Conservation (phyloP, 2,797 vertebrate species). For the Neopelma chrysocephalum region DNA sequence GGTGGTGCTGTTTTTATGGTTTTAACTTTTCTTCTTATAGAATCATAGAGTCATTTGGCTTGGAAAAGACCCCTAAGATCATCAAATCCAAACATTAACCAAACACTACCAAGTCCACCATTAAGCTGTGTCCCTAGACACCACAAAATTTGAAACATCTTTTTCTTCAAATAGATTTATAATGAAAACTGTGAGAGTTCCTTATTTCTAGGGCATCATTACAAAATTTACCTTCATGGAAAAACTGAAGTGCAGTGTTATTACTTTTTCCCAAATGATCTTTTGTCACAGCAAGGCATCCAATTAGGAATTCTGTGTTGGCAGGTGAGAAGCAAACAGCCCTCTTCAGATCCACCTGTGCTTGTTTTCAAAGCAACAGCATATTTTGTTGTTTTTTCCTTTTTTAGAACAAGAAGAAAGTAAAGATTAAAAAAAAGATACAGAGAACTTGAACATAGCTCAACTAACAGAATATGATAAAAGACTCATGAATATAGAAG, state of each 20-base stretch:
- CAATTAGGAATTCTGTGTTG: conserved; percentile 36
- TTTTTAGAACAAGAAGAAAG: neutral
- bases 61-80: neutral
- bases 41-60: neutral
- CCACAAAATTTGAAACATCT: neutral
- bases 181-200: neutral
- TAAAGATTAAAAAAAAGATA: neutral
- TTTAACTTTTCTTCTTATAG: neutral
- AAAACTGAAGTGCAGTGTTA: neutral
- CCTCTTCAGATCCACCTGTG: conserved; percentile 16
- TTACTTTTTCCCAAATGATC: neutral
- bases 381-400: neutral
- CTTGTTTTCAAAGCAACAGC: neutral
- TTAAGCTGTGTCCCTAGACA: neutral
- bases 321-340: conserved; percentile 23
- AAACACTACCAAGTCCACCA: neutral
- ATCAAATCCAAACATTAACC: neutral
- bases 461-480: neutral
- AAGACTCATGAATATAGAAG: neutral
- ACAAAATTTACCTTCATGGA: conserved; percentile 3
- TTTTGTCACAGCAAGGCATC: neutral
- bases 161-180: neutral
- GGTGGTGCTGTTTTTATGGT: neutral
- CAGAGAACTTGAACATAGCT: neutral
- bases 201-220: conserved; percentile 16